Evolutionary conservation across 2,797 vertebrate genomes (phyloP).

Genomic region (Sebastolobus alascanus): DNA sequence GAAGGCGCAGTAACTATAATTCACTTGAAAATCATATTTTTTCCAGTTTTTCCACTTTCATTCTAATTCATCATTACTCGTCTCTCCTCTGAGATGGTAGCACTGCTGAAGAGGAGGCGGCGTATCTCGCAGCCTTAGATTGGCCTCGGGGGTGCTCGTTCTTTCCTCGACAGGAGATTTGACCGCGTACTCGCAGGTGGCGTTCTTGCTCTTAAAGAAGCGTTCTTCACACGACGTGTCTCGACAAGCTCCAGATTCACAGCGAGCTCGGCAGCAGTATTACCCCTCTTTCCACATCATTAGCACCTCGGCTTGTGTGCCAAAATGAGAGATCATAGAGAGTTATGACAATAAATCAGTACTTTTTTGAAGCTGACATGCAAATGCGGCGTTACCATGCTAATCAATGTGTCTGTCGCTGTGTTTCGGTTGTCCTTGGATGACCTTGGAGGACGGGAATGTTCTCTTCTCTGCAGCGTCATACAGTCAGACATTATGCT

Average conservation of each 20-base stretch:
- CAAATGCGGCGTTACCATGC: constrained; percentile 19
- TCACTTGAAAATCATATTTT: constrained; percentile 12
- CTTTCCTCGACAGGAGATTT: constrained; percentile 36
- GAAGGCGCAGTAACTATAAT: not conserved
- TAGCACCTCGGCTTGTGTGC: constrained; percentile 38
- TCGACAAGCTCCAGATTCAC: constrained; percentile 63
- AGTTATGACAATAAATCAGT: constrained; percentile 23
- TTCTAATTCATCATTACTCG: constrained; percentile 32
- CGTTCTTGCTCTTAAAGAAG: constrained; percentile 42
- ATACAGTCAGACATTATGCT: constrained; percentile 3
- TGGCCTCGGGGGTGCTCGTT: constrained; percentile 35
- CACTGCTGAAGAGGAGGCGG: constrained; percentile 22
- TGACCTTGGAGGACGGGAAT: constrained; percentile 21
- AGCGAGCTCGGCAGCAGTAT: constrained; percentile 48
- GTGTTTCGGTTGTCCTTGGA: constrained; percentile 32
- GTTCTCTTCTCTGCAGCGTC: constrained; percentile 27
- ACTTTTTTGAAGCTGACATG: constrained; percentile 7
- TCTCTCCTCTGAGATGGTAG: constrained; percentile 17
- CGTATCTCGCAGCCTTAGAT: constrained; percentile 15
- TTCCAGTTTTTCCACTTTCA: constrained; percentile 4
- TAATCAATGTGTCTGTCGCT: not conserved
- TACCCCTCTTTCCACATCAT: constrained; percentile 61
- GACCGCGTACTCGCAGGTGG: constrained; percentile 61
- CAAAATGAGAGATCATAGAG: not conserved
- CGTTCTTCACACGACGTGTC: constrained; percentile 60